Base-by-base conservation (phyloP, 1,140 invertebrate genomes). In the Drosophila obscura region DNA sequence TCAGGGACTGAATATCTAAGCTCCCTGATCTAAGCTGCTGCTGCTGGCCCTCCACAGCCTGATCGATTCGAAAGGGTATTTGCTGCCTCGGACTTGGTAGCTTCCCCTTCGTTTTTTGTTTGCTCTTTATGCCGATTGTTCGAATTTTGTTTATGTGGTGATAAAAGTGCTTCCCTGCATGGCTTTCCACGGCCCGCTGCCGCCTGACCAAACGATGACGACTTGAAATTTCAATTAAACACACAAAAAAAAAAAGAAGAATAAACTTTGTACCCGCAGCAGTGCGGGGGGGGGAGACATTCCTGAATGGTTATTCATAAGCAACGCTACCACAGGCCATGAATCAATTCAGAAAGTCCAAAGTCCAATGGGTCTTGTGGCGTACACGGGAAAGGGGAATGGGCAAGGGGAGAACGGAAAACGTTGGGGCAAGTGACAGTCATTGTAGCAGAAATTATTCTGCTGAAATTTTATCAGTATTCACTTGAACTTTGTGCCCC, bases 141-240 rank as follows among this genome's bases (percentile, higher is more conserved):
- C 45, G 64, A 69, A 49, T 69, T 69, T 69, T 68, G 66, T 69
- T 69, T 69, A 69, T 69, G 66, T 53, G 73, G 63, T 57, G 73
- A 68, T 77, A 76, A 76, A 76, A 76, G 50, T 69, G 52, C 49
- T 62, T 39, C 56, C 64, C 45, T 15, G 44, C n/a, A 11, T 58
- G n/a, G 8, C 13, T 26, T 5, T 19, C 15, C 44, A n/a, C 39
- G 28, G 19, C 41, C 9, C 19, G 16, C 16, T 2, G 22, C 19
- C 24, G 22, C 45, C 26, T 13, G 13, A n/a, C 26, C 61, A 11
- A 26, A 39, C 69, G 58, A 60, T 59, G 65, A 78, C 73, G 65
- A 64, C 68, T 83, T 84, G 80, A 82, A 67, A 72, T 85, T 84
- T 80, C 81, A 84, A 84, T 85, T 83, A 83, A 83, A 84, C 78